A percentile compares a stretch with the other conserved stretches of the same genome.
Conservation (phyloP, 37 sponge, comb jelly and placozoan genomes). For the Aplysina aerophoba region DNA sequence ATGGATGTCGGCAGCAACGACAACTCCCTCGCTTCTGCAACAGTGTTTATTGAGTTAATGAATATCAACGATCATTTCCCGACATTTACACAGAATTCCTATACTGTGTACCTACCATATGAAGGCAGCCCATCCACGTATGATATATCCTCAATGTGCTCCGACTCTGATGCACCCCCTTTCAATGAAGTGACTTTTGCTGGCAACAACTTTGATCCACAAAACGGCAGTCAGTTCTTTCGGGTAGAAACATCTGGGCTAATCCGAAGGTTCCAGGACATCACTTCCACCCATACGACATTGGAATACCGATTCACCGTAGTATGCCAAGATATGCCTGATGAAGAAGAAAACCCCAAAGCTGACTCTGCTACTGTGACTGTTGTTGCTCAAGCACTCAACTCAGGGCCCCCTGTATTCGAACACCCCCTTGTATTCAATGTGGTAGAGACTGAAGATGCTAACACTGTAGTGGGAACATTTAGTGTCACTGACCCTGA, state of each 20-base stretch:
- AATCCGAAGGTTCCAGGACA: slow-evolving; percentile 4
- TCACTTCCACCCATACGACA: not conserved
- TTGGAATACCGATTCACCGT: not conserved
- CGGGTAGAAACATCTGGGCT: not conserved
- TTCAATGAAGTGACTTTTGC: not conserved
- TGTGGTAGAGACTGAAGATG: not conserved
- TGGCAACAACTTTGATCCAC: not conserved
- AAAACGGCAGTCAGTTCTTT: not conserved
- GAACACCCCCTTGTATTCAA: not conserved
- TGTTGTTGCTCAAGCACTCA: not conserved
- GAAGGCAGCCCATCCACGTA: not conserved
- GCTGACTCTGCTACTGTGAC: not conserved
- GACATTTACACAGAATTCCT: slow-evolving; percentile 6
- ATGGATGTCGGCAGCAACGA: not conserved
- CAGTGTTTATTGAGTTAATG: slow-evolving; percentile 12
- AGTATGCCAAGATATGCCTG: not conserved
- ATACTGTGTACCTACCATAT: slow-evolving; percentile 14
- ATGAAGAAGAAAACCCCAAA: not conserved
- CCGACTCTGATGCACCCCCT: not conserved
- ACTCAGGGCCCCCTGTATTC: not conserved
- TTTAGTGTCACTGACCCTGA: slow-evolving; percentile 11
- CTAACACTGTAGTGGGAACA: not conserved
- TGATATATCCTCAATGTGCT: not conserved
- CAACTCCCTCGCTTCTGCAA: not conserved
- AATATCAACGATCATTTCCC: slow-evolving; percentile 35